Percentiles rank a stretch among this genome's conserved stretches.
Conservation (phyloP, 2,797 vertebrate species). For the Limosa lapponica region DNA sequence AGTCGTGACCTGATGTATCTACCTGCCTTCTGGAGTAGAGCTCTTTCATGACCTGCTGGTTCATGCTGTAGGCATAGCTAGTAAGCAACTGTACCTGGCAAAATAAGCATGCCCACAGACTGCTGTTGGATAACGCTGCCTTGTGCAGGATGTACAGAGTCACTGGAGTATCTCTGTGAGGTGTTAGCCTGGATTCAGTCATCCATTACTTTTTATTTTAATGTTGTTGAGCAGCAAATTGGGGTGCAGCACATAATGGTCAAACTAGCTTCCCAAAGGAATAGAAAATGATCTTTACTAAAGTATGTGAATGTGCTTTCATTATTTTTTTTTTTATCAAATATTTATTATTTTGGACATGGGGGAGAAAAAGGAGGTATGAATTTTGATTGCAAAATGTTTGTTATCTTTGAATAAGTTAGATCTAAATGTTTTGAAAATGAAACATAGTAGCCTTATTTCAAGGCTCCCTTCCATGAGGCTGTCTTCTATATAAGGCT, state of each 20-base stretch:
- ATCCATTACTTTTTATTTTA: neutral
- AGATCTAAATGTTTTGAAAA: conserved; percentile 11
- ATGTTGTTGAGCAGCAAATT: conserved; percentile 21
- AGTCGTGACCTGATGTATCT: neutral
- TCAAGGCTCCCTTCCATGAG: conserved; percentile 69
- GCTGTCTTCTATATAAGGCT: conserved; percentile 79
- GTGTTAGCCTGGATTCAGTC: neutral
- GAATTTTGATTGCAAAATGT: conserved; percentile 24
- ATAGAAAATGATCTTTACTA: neutral
- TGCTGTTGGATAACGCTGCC: neutral
- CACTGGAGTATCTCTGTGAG: neutral
- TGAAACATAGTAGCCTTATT: conserved; percentile 15
- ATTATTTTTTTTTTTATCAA: neutral
- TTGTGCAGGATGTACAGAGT: neutral
- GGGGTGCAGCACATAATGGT: neutral
- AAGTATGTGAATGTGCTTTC: conserved; percentile 20
- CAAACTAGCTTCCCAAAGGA: neutral
- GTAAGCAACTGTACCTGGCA: neutral
- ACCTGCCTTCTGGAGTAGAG: neutral
- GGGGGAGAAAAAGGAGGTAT: neutral
- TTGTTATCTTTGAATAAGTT: conserved; percentile 17
- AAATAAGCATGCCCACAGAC: neutral
- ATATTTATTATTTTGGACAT: neutral
- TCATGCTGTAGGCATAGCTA: neutral
- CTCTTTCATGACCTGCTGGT: neutral